phyloP scores from a whole-genome alignment of 2,797 vertebrate species.

The Acomys russatus region DNA sequence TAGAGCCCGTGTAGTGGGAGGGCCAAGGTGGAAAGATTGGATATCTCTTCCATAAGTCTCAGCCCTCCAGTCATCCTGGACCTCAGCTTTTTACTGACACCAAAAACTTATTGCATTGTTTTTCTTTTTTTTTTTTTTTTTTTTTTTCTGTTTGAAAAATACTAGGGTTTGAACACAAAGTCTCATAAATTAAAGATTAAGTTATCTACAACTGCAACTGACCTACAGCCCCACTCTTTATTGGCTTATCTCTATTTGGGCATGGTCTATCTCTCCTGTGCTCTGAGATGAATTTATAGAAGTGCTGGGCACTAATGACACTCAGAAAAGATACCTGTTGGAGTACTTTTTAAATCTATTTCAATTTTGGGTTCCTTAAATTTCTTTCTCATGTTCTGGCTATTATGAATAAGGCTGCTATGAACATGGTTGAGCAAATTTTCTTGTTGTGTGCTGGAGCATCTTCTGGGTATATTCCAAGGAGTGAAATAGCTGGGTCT shows the following conservation, averaged over 20 bases:
- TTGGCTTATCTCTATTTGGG: too few relatives aligned
- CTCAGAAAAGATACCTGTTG: not conserved
- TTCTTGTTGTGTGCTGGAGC: too few relatives aligned
- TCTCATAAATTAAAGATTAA: not conserved
- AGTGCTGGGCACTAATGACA: not conserved
- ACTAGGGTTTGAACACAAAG: not conserved
- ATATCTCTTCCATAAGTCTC: not conserved
- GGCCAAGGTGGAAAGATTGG: not conserved
- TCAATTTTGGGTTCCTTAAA: too few relatives aligned
- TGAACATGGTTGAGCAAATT: too few relatives aligned
- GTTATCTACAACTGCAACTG: not conserved
- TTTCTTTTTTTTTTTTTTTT: not conserved
- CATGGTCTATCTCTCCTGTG: not conserved
- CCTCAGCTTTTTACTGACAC: not conserved
- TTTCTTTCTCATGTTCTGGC: too few relatives aligned
- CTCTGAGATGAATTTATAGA: not conserved
- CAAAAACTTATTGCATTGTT: accelerated
- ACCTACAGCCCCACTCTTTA: too few relatives aligned
- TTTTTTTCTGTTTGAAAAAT: not conserved
- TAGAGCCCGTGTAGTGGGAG: not conserved
- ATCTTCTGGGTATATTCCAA: too few relatives aligned
- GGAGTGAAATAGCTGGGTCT: too few relatives aligned
- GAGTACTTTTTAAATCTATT: too few relatives aligned
- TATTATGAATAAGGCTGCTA: too few relatives aligned
- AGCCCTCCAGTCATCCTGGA: not conserved